These are phyloP conservation scores for Mesorhabditis belari DNA, from an alignment of 2,888 invertebrate genomes.

Conservation along the genomic window DNA sequence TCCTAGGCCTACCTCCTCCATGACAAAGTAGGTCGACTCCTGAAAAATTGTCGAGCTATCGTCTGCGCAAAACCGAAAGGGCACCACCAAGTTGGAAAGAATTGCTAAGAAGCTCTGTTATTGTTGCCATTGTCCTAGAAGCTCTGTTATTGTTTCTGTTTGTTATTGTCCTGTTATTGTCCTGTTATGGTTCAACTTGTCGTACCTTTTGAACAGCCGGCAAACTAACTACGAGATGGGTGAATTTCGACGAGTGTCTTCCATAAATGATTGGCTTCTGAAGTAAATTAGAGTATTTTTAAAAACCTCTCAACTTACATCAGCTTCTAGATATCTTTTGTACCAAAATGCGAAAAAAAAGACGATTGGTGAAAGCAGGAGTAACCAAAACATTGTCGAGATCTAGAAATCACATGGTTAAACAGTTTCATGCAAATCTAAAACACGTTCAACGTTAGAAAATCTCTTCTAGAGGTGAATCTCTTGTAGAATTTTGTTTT, in stretches of 20 bases:
- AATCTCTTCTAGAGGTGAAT: too few relatives aligned
- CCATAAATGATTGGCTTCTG: neutral
- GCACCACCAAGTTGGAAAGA: constrained; percentile 43
- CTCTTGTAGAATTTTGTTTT: too few relatives aligned
- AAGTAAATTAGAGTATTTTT: neutral
- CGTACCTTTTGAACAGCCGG: neutral
- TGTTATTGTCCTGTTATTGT: neutral
- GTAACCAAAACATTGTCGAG: neutral
- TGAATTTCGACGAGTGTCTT: neutral
- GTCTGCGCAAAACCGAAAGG: constrained; percentile 36
- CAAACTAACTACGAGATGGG: neutral
- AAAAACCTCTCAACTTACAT: neutral
- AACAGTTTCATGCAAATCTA: too few relatives aligned
- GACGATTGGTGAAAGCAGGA: neutral
- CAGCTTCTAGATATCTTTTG: neutral
- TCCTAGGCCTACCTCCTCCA: constrained; percentile 29
- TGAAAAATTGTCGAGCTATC: constrained; percentile 26
- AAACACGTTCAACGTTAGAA: too few relatives aligned
- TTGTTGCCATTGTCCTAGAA: too few relatives aligned
- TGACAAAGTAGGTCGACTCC: constrained; percentile 27
- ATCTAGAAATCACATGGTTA: neutral
- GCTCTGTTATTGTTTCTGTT: too few relatives aligned
- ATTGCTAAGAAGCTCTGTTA: too few relatives aligned
- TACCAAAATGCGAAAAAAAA: neutral
- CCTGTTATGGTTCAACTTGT: too few relatives aligned